Conservation (phyloP, 2,888 invertebrate genomes). For the Smittia aterrima region DNA sequence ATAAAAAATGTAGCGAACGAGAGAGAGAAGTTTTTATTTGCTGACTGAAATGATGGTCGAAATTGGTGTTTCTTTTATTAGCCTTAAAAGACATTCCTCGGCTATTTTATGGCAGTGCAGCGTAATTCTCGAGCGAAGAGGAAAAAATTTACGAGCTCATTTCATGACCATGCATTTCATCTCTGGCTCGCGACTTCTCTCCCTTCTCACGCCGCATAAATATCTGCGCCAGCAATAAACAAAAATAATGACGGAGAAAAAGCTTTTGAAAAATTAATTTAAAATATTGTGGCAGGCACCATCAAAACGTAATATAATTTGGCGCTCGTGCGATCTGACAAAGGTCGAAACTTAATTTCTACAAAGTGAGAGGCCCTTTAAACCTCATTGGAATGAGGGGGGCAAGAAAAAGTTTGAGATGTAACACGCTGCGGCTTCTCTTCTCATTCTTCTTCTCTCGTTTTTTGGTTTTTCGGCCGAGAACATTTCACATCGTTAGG, state of each 20-base stretch:
- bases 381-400: neutral
- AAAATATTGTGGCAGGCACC: neutral
- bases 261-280: slow-evolving; percentile 24
- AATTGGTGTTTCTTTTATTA: slow-evolving; percentile 5
- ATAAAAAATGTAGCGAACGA: neutral
- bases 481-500: neutral
- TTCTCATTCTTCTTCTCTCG: too few relatives aligned
- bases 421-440: neutral
- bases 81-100: neutral
- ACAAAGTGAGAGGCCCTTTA: neutral
- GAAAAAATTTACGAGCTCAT: neutral
- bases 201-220: neutral
- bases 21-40: slow-evolving; percentile 9
- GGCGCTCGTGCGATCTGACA: neutral
- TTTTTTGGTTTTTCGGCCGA: neutral
- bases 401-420: neutral
- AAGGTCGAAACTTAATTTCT: slow-evolving; percentile 19
- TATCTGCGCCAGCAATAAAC: slow-evolving; percentile 4
- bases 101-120: neutral
- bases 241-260: slow-evolving; percentile 9
- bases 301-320: slow-evolving; percentile 21
- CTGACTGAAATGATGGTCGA: neutral
- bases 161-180: neutral
- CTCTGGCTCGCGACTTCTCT: neutral
- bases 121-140: neutral